Base-by-base conservation (phyloP, 2,888 invertebrate species). In the Dicycla oo region DNA sequence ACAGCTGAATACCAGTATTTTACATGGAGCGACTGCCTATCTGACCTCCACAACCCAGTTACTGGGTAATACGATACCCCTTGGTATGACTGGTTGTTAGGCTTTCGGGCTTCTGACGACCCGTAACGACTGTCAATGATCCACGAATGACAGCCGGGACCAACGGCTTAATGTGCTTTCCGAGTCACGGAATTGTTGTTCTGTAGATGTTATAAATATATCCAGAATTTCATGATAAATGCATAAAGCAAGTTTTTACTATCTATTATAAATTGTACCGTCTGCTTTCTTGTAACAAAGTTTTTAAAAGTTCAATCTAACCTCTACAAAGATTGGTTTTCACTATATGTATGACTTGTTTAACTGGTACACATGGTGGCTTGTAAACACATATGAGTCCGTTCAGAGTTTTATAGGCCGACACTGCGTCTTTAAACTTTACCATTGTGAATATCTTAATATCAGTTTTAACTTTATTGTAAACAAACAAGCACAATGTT, bases 311-410 rank as follows among this genome's bases (percentile, higher is more conserved):
- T 53, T n/a, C 20, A 51, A 53, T 63, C 91, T 95, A 95, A 98
- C 98, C 98, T 96, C 95, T 94, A 88, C 97, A 97, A 73, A 98
- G 89, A 89, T 97, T 97, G 53, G 94, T 90, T 76, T 97, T 92
- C 58, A 98, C 92, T 4, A 96, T 96, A 63, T 96, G 93, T 85
- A 97, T 96, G 0, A 97, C 93, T 87, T 95, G 95, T 30, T 88
- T 88, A 0, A 97, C 92, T 56, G 96, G 93, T 49, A 97, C 94
- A 66, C 97, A 97, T 0, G 97, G 91, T 20, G 98, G 98, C 92
- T 99, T 99, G 86, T 98, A 98, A 20, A 98, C 94, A 91, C 98
- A 98, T 75, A 98, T 94, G 11, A 98, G 88, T 40, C 98, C 98
- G 92, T 97, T 97, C 66, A 99, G 90, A 43, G 95, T 90, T 84